Percentiles rank a stretch among this genome's conserved stretches.
Evolutionary conservation across 2,888 invertebrate species (phyloP).

Genomic region (Pegoplata infirma): DNA sequence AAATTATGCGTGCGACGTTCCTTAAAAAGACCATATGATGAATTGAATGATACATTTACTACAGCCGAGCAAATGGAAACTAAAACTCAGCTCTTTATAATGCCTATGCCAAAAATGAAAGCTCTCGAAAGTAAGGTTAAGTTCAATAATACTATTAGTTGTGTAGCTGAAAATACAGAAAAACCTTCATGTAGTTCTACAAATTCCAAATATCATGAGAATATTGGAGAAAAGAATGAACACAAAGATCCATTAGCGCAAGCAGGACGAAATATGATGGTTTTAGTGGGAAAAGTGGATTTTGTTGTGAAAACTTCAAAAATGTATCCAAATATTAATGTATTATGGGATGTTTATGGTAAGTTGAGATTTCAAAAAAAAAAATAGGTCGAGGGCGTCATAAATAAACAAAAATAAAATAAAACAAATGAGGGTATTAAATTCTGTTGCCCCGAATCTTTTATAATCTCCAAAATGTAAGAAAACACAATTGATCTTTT

Average conservation of each 20-base stretch:
- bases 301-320: slow-evolving; percentile 71
- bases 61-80: slow-evolving; percentile 59
- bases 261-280: slow-evolving; percentile 65
- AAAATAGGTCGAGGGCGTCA: too few species aligned
- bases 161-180: not conserved
- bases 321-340: slow-evolving; percentile 66
- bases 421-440: too few species aligned
- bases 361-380: slow-evolving; percentile 18
- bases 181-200: slow-evolving; percentile 15
- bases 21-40: slow-evolving; percentile 53
- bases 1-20: slow-evolving; percentile 65
- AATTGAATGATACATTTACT: slow-evolving; percentile 26
- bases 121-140: slow-evolving; percentile 42
- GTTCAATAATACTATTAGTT: slow-evolving; percentile 48
- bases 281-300: slow-evolving; percentile 71
- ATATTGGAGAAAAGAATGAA: not conserved
- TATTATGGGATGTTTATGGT: slow-evolving; percentile 75
- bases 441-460: too few species aligned
- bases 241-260: slow-evolving; percentile 60
- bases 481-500: too few species aligned
- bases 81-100: slow-evolving; percentile 62
- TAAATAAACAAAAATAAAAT: too few species aligned
- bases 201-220: not conserved
- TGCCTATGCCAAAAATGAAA: slow-evolving; percentile 60
- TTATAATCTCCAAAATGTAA: too few species aligned